Conservation (phyloP, 2,113 vertebrate species). For the Nipponia nippon region DNA sequence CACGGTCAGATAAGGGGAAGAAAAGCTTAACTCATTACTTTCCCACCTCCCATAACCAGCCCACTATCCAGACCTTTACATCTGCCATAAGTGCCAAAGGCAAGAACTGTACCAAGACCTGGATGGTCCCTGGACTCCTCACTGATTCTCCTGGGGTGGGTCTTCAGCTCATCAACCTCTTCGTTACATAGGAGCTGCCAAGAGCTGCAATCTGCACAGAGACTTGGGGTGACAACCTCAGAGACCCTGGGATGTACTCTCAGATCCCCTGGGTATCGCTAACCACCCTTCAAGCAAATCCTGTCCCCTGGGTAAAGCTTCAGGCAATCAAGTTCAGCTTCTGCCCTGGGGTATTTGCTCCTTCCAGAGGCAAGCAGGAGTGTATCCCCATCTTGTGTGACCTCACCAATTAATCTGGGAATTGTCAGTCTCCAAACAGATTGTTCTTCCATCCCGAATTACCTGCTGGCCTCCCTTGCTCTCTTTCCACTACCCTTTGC, state of each 20-base stretch:
- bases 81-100: background rate
- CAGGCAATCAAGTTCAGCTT: background rate
- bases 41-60: background rate
- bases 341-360: background rate
- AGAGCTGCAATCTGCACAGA: background rate
- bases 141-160: accelerated
- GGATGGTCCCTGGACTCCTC: background rate
- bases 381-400: background rate
- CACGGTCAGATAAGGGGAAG: background rate
- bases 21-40: background rate
- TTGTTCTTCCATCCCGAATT: background rate
- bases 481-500: background rate
- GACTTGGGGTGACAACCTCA: background rate
- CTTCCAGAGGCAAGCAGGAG: background rate
- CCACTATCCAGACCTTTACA: background rate
- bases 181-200: background rate
- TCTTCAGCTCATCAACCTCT: background rate
- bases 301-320: background rate
- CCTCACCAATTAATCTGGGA: background rate
- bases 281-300: background rate
- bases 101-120: accelerated
- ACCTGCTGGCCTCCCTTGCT: background rate
- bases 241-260: background rate
- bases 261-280: background rate
- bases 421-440: background rate